phyloP scores from a whole-genome alignment of 2,888 invertebrate genomes.

The Eustalomyia histrio region DNA sequence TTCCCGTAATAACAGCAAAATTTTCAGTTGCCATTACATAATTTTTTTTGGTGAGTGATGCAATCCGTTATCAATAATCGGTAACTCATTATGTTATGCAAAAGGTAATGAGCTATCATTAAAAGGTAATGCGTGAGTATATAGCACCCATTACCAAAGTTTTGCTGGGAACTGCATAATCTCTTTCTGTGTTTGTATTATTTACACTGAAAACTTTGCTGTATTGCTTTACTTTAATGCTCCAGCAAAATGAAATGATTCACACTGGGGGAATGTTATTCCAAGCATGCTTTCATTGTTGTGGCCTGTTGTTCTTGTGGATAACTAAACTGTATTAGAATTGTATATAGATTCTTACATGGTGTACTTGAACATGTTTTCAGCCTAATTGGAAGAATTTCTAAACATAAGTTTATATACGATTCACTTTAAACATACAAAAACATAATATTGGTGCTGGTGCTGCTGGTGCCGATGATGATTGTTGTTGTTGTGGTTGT shows the following conservation, averaged over 20 bases:
- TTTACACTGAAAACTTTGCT: too few species aligned
- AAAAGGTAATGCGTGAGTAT: too few species aligned
- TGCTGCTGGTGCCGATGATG: conserved; percentile 9
- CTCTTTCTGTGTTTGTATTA: too few species aligned
- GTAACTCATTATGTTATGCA: too few species aligned
- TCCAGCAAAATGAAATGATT: conserved; percentile 10
- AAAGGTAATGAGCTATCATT: too few species aligned
- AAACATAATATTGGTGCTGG: conserved; percentile 1
- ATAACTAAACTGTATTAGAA: neutral
- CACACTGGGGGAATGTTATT: conserved; percentile 27
- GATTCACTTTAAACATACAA: conserved; percentile 10
- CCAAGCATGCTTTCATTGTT: neutral
- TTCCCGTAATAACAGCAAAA: too few species aligned
- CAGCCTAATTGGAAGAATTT: conserved; percentile 44
- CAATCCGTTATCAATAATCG: too few species aligned
- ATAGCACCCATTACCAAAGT: too few species aligned
- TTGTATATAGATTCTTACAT: neutral
- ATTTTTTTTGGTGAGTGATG: too few species aligned
- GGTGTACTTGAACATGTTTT: conserved; percentile 27
- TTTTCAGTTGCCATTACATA: too few species aligned
- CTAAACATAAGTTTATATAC: conserved; percentile 46
- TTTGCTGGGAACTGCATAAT: too few species aligned
- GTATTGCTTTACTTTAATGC: neutral
- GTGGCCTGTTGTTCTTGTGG: neutral
- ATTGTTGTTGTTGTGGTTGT: neutral